phyloP scores from a whole-genome alignment of 2,888 invertebrate species.

The Erebia palarica region DNA sequence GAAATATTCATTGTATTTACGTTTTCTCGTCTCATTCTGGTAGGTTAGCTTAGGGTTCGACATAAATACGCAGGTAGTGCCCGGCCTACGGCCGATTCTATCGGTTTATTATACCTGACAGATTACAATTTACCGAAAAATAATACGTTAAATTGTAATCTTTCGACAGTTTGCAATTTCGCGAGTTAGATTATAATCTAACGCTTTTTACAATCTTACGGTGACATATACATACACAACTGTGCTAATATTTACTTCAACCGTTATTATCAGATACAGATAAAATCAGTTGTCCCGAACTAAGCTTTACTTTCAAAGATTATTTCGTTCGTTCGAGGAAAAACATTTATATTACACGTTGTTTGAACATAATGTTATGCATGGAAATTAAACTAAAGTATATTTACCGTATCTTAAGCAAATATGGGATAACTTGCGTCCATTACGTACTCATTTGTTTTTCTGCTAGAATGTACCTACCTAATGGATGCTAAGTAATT shows the following conservation, averaged over 20 bases:
- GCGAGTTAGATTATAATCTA: no score
- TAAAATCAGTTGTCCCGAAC: neutral
- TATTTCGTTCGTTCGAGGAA: neutral
- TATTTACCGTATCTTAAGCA: constrained; percentile 5
- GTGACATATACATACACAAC: no score
- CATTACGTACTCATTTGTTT: neutral
- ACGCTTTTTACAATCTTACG: neutral
- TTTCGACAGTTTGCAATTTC: no score
- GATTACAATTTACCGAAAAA: no score
- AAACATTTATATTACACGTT: neutral
- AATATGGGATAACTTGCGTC: neutral
- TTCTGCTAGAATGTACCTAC: neutral
- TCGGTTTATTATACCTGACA: no score
- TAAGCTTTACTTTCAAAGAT: neutral
- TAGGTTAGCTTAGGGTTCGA: no score
- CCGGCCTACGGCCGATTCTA: no score
- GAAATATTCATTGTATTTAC: no score
- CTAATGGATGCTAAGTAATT: neutral
- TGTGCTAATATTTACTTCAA: constrained; percentile 12
- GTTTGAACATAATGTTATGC: neutral
- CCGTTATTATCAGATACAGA: neutral
- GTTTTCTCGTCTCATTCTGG: no score
- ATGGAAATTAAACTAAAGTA: constrained; percentile 12
- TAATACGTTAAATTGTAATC: no score
- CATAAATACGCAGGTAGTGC: no score